Evolutionary conservation across 2,113 vertebrate genomes (phyloP), one percentile per base, ranked within the genome.

Genomic region (Hemibagrus wyckioides): DNA sequence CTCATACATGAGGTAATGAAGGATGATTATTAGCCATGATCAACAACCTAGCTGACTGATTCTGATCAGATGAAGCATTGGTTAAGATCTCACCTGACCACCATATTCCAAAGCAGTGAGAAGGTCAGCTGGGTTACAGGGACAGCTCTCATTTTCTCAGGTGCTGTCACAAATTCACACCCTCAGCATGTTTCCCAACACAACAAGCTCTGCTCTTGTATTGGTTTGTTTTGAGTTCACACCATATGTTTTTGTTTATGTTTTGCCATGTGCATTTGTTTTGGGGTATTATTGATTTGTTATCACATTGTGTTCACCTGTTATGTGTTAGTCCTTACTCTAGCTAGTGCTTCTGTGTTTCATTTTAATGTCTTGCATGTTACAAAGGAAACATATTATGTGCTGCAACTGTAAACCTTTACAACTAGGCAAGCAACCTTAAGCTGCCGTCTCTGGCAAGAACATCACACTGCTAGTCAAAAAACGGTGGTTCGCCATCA

Each of bases 271-370:
- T 48, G 39, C 71, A 14, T 41, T 39, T 25, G 44, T 50, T 50
- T 76, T 44, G 73, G 4, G 10, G 25, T 7, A 14, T 28, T 28
- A n/a, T 44, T n/a, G 25, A 33, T 44, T 76, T n/a, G 13, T 48
- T 76, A 76, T 28, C 73, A 14, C 23, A 50, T n/a, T 48, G 23
- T 76, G 73, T 76, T 50, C 69, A 73, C 69, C 69, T 73, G 69
- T 41, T 41, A 41, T 41, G 36, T 73, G 69, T 41, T 9, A 39
- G 36, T 19, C 36, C 36, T 71, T 36, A 41, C 30, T 33, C 65
- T 67, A 19, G 33, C 33, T 15, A 67, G 8, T 73, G 36, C 67
- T 39, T 41, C 67, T 41, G 17, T 21, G 65, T 36, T 23, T 71
- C 19, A 23, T 71, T 71, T 8, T 39, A 33, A 71, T 23, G 67